Base-by-base conservation (phyloP, 2,113 vertebrate species). In the Sinocyclocheilus anshuiensis region DNA sequence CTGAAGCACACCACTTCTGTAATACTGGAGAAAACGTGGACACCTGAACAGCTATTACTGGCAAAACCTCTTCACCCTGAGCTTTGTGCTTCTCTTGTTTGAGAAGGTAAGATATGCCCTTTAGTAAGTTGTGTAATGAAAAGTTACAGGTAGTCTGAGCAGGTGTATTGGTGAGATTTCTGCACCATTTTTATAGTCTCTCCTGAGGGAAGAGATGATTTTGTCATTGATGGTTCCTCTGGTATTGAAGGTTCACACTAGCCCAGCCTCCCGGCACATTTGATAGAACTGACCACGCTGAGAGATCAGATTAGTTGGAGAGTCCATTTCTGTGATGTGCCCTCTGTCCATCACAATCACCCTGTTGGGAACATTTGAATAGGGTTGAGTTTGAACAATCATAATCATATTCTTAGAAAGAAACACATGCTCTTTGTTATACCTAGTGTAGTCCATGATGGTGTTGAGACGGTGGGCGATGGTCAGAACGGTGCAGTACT, bases 321-420 rank as follows among this genome's bases (percentile, higher is more conserved):
- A 94, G 90, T 95, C 96, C 22, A 94, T 94, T 92, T 98, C 97
- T 36, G 90, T 94, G 85, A 97, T 90, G 12, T 2, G 87, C 0
- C 97, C 97, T 0, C 93, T 87, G 78, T 97, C 96, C 96, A 98
- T 95, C 81, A 98, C 96, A 33, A 97, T 92, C 42, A 97, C 93
- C 90, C 97, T 98, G 93, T 82, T 7, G 83, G 33, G 13, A 22
- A 77, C 18, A 74, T n/a, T 10, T 45, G 6, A 50, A 39, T 53
- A 48, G 16, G 55, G 16, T 5, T 26, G 9, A 11, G 15, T 29
- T 76, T 29, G 2, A 45, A 10, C 39, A 11, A 20, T 55, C 26
- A 77, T 20, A 77, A 33, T 6, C 16, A 18, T 20, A 55, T 55
- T 29, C 2, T 61, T 24, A n/a, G 18, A n/a, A 42, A 48, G 39